Evolutionary conservation across 2,113 vertebrate species (phyloP).

Genomic region (Dunckerocampus dactyliophorus): DNA sequence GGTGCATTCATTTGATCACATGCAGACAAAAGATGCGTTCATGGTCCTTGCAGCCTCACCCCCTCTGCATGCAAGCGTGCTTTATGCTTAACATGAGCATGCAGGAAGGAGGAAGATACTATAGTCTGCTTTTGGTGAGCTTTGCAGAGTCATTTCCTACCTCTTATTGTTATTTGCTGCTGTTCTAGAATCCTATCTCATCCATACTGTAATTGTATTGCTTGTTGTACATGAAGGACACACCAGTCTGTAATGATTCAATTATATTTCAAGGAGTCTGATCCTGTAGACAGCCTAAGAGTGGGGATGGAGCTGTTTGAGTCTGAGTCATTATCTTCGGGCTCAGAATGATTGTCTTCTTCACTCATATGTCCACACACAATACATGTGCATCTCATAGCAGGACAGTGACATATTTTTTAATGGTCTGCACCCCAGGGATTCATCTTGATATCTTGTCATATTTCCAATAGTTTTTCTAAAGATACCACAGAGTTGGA

Average conservation of each 20-base stretch:
- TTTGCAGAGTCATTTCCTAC: not conserved
- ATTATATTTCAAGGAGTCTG: not conserved
- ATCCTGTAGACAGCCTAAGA: not conserved
- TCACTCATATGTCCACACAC: conserved; percentile 30
- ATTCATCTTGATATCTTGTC: not conserved
- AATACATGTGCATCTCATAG: conserved; percentile 30
- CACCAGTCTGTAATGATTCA: not conserved
- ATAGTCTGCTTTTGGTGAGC: not conserved
- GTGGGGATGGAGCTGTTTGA: not conserved
- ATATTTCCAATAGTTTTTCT: not conserved
- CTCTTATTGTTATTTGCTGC: not conserved
- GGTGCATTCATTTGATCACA: conserved; percentile 11
- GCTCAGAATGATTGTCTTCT: conserved; percentile 7
- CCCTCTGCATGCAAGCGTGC: conserved; percentile 31
- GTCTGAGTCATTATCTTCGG: not conserved
- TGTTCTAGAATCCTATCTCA: conserved; percentile 8
- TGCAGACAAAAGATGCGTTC: conserved; percentile 69
- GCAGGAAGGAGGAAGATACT: conserved; percentile 22
- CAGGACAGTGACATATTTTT: conserved; percentile 14
- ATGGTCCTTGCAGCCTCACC: conserved; percentile 38
- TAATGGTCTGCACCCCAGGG: not conserved
- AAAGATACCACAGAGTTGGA: not conserved
- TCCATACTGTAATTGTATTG: conserved; percentile 23
- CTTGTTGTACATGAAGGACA: conserved; percentile 3
- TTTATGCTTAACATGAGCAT: conserved; percentile 20